Percentiles rank a stretch among this genome's conserved stretches.
Evolutionary conservation across 64 coral and sea anemone species (phyloP).

Genomic region (Pocillopora verrucosa): DNA sequence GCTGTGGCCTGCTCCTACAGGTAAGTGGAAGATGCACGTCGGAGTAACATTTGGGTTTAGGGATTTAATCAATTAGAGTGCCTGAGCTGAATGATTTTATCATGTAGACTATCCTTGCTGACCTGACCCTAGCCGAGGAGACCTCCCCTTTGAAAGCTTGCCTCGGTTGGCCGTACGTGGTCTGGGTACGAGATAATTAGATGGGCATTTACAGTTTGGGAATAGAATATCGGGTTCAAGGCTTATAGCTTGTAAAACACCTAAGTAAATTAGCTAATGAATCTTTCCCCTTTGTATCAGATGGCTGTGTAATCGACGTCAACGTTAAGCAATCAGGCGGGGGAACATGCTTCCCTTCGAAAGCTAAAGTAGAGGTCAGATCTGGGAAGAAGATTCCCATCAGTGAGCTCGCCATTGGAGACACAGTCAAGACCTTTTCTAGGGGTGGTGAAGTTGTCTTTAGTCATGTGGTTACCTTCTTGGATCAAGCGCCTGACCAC

Average conservation of each 20-base stretch:
- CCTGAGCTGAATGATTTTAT: no score
- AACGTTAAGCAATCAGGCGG: slow-evolving; percentile 18
- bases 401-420: slow-evolving; percentile 27
- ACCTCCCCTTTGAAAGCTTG: no score
- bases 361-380: slow-evolving; percentile 48
- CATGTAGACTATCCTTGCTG: no score
- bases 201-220: no score
- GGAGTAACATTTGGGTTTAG: background rate
- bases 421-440: slow-evolving; percentile 40
- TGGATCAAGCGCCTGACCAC: slow-evolving; percentile 34
- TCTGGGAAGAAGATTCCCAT: slow-evolving; percentile 52
- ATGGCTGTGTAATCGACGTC: slow-evolving; percentile 22
- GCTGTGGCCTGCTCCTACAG: slow-evolving; percentile 77
- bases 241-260: no score
- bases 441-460: slow-evolving; percentile 19
- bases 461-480: slow-evolving; percentile 55
- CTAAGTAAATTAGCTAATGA: background rate
- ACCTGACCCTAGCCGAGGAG: no score
- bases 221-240: no score
- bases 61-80: background rate
- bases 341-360: slow-evolving; percentile 42
- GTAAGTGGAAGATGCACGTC: background rate
- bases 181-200: no score
- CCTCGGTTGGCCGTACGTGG: no score
- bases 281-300: background rate